Evolutionary conservation across 2,113 vertebrate species (phyloP).

Genomic region (Pangasianodon hypophthalmus): DNA sequence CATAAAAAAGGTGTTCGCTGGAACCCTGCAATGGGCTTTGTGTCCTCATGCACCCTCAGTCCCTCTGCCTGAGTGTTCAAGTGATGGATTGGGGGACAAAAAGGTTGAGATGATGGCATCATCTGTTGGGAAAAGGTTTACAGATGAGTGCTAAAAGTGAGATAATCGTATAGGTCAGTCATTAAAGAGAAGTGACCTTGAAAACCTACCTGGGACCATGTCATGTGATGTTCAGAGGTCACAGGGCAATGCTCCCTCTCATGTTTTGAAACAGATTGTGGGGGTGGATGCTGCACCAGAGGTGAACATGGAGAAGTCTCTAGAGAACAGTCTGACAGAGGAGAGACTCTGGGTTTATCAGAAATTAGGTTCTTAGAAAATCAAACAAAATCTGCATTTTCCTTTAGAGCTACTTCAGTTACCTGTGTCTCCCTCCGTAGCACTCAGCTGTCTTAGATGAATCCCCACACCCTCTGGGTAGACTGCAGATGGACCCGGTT

Average conservation of each 20-base stretch:
- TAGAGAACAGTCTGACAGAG: conserved; percentile 54
- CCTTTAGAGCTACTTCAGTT: neutral
- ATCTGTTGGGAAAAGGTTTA: conserved; percentile 31
- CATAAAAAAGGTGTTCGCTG: conserved; percentile 14
- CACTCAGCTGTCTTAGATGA: conserved; percentile 30
- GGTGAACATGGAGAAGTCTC: conserved; percentile 58
- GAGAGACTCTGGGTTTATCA: neutral
- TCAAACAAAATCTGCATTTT: neutral
- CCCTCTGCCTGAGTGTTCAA: conserved; percentile 35
- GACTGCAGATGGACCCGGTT: conserved; percentile 51
- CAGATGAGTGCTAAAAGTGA: conserved; percentile 23
- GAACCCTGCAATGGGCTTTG: conserved; percentile 30
- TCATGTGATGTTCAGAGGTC: conserved; percentile 43
- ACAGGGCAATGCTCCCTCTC: conserved; percentile 25
- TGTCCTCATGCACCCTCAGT: conserved; percentile 28
- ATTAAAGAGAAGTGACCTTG: neutral
- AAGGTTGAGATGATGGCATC: conserved; percentile 35
- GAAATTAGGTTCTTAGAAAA: neutral
- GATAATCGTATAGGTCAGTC: neutral
- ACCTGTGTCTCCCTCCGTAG: conserved; percentile 56
- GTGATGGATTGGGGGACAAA: conserved; percentile 26
- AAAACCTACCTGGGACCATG: conserved; percentile 56
- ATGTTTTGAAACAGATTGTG: conserved; percentile 46
- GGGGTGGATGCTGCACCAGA: conserved; percentile 47
- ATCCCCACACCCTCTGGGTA: conserved; percentile 46